Evolutionary conservation across 2,888 invertebrate species (phyloP).

Genomic region (Laspeyria flexula): DNA sequence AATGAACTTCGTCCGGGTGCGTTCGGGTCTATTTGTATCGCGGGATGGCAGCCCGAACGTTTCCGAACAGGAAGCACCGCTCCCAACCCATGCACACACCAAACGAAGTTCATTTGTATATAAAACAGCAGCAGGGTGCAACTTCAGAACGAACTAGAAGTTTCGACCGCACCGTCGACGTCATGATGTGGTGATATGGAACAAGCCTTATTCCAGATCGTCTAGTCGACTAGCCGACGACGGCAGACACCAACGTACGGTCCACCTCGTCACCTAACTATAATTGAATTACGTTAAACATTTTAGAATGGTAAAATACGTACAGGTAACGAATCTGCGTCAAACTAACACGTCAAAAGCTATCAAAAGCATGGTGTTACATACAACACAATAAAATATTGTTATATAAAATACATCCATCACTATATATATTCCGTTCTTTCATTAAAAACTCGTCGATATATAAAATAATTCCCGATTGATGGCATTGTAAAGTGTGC

Average conservation of each 20-base stretch:
- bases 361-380: slow-evolving; percentile 61
- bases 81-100: too few species aligned
- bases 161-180: too few species aligned
- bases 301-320: slow-evolving; percentile 60
- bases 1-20: too few species aligned
- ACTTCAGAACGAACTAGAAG: too few species aligned
- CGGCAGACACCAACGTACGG: slow-evolving; percentile 35
- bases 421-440: slow-evolving; percentile 52
- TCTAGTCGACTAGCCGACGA: slow-evolving; percentile 11
- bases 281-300: slow-evolving; percentile 52
- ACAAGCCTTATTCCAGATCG: too few species aligned
- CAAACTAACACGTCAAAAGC: slow-evolving; percentile 71
- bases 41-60: too few species aligned
- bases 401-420: slow-evolving; percentile 55
- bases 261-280: slow-evolving; percentile 47
- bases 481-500: slow-evolving; percentile 68
- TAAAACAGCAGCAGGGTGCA: too few species aligned
- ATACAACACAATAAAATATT: slow-evolving; percentile 50
- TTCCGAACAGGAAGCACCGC: too few species aligned
- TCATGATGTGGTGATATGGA: too few species aligned
- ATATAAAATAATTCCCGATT: slow-evolving; percentile 42
- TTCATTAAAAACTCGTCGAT: slow-evolving; percentile 51
- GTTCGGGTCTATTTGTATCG: too few species aligned
- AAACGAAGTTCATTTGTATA: too few species aligned
- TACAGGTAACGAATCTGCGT: slow-evolving; percentile 64